Evolutionary conservation across 1,140 invertebrate genomes (phyloP), one percentile per base, ranked within the genome.

Genomic region (Muscidifurax raptorellus): DNA sequence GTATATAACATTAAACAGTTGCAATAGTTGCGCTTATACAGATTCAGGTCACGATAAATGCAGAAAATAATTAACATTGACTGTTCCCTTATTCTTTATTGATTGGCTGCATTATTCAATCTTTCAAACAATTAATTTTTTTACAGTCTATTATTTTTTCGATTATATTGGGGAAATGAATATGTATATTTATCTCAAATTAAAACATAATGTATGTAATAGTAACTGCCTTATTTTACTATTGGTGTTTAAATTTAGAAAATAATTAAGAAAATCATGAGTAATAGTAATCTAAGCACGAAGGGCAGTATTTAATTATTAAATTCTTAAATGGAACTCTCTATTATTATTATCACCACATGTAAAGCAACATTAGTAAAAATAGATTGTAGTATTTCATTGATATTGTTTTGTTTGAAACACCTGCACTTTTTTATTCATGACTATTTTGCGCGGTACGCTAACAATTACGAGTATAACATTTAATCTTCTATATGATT

Each of bases 291-390:
- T 25, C n/a, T 30, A 52, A 77, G 25, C 18, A 64, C 25, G 10
- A 78, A 22, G 67, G 77, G 59, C 77, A 79, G 77, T 67, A 66
- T 66, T 59, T n/a, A 78, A 27, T 27, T 52, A 78, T 64, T 66
- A 4, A 84, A 71, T 69, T 66, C 1, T 64, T 47, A 66, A 71
- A 22, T 47, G 44, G 44, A 64, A 69, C 64, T 69, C 78, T 69
- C 44, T 76, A 71, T 79, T 79, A 72, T 79, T 79, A 64, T 79
- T 30, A 79, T 79, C 32, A 78, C 27, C 44, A 71, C 83, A 32
- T 79, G 7, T 66, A 67, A 78, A 79, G 77, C 72, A 85, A 87
- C 75, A 40, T 71, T 83, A 86, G 30, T 83, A 87, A 88, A 88
- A 87, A 88, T 87, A 88, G 30, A 67, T 79, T 64, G 2, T 40